A percentile compares a stretch with the other conserved stretches of the same genome.
Evolutionary conservation across 2,113 vertebrate species (phyloP).

Genomic region (Coturnix japonica): DNA sequence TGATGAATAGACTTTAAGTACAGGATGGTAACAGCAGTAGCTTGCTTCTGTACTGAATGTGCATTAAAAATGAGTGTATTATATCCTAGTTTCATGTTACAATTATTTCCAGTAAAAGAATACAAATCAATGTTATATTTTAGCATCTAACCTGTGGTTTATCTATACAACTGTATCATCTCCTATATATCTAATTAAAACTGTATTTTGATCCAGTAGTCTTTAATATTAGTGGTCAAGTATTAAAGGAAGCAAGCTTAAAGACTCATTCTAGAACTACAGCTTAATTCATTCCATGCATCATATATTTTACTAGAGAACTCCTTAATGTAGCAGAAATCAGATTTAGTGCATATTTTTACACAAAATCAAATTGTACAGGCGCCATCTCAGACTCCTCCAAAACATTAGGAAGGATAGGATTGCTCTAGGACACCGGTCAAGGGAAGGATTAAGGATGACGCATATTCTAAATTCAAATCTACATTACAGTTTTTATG

Average conservation of each 20-base stretch:
- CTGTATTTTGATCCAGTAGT: conserved; percentile 78
- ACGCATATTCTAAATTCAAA: not conserved
- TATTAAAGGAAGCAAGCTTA: conserved; percentile 81
- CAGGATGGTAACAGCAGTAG: conserved; percentile 50
- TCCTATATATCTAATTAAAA: conserved; percentile 80
- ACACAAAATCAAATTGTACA: conserved; percentile 95
- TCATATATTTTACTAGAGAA: conserved; percentile 90
- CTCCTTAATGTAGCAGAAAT: conserved; percentile 96
- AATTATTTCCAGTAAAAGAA: conserved; percentile 84
- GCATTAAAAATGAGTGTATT: conserved; percentile 76
- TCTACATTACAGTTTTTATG: not conserved
- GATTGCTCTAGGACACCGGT: conserved; percentile 74
- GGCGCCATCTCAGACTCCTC: conserved; percentile 90
- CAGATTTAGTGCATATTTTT: conserved; percentile 98
- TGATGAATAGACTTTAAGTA: conserved; percentile 61
- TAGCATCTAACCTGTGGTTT: conserved; percentile 75
- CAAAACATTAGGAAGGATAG: conserved; percentile 82
- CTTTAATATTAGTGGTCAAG: conserved; percentile 85
- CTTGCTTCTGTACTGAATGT: conserved; percentile 59
- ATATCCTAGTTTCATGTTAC: conserved; percentile 73
- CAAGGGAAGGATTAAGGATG: conserved; percentile 64
- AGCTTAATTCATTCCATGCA: conserved; percentile 83
- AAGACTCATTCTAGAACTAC: conserved; percentile 76
- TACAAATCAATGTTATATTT: conserved; percentile 82
- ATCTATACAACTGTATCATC: conserved; percentile 77